Conservation (phyloP, 2,113 vertebrate genomes). For the Dicrurus megarhynchus region DNA sequence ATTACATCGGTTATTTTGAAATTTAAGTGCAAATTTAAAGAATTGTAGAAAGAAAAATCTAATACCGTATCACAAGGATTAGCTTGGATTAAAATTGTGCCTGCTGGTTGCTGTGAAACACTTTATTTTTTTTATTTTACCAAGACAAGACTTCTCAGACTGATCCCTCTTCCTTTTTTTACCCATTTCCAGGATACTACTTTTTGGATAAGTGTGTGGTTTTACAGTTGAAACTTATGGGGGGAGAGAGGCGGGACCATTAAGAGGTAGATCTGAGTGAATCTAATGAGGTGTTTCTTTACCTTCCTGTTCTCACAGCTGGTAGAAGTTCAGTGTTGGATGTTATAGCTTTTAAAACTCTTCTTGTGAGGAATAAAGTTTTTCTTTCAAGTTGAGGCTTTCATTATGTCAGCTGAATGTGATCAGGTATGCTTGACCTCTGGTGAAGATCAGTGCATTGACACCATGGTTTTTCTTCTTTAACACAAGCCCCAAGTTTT, state of each 20-base stretch:
- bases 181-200: neutral
- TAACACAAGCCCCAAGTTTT: neutral
- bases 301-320: neutral
- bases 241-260: neutral
- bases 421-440: neutral
- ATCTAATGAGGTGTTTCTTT: neutral
- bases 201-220: neutral
- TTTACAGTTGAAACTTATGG: neutral
- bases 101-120: neutral
- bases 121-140: neutral
- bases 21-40: neutral
- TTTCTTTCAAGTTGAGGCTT: neutral
- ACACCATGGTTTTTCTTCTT: neutral
- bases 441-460: neutral
- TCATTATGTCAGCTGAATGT: neutral
- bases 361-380: neutral
- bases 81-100: neutral
- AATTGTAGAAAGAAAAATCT: neutral
- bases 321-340: neutral
- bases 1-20: neutral
- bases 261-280: neutral
- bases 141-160: neutral
- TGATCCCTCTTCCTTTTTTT: neutral
- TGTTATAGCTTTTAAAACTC: neutral
- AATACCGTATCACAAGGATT: neutral